Percentiles rank a stretch among this genome's conserved stretches.
Evolutionary conservation across 1,140 invertebrate genomes (phyloP).

Genomic region (Ctenoplectra terminalis): DNA sequence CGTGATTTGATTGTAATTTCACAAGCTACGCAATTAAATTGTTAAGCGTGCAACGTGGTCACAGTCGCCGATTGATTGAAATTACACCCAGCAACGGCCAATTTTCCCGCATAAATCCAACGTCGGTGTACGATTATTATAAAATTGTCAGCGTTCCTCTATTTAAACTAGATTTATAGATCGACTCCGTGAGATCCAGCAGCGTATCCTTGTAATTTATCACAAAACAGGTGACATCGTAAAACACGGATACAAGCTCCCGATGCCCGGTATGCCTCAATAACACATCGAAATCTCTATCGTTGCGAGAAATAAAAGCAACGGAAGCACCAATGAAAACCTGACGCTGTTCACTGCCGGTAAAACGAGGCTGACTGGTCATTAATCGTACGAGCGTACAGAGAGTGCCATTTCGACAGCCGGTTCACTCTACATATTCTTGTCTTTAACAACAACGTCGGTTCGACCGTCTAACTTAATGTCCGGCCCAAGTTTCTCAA

Average conservation of each 20-base stretch:
- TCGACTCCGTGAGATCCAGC: neutral
- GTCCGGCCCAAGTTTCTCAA: constrained; percentile 72
- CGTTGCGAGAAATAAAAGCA: neutral
- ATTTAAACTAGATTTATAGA: constrained; percentile 27
- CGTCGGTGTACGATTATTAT: neutral
- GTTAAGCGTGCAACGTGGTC: too few species aligned
- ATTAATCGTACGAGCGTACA: constrained; percentile 43
- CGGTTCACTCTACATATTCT: constrained; percentile 33
- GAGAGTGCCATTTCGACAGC: constrained; percentile 8
- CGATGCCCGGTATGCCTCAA: constrained; percentile 1
- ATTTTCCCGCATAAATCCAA: constrained; percentile 19
- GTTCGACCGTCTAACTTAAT: constrained; percentile 46
- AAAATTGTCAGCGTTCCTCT: neutral
- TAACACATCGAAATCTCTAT: constrained; percentile 34
- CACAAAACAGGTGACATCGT: constrained; percentile 6
- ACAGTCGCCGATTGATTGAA: neutral
- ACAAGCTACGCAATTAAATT: too few species aligned
- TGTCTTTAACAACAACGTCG: constrained; percentile 14
- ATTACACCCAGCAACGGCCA: neutral
- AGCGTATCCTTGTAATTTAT: neutral
- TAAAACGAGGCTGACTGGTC: neutral
- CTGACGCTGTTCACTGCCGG: constrained; percentile 11
- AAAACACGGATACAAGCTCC: too few species aligned
- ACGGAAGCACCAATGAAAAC: neutral
- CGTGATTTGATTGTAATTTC: too few species aligned